Base-by-base conservation (phyloP, 1,140 invertebrate species). In the Magallana angulata region DNA sequence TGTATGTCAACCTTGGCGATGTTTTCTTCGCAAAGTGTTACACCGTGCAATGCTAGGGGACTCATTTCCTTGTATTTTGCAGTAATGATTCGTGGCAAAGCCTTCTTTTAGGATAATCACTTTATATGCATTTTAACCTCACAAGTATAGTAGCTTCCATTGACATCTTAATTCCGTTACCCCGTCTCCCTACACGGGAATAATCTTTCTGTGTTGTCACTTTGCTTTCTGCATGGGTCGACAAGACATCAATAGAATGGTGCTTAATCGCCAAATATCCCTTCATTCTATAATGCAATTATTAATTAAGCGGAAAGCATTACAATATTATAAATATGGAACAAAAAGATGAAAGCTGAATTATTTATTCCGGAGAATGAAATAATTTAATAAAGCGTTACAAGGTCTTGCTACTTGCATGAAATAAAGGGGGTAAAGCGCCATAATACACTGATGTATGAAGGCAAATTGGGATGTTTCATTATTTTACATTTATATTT, bases 241-340 rank as follows among this genome's bases (percentile, higher is more conserved):
- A 76, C 68, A 24, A 24, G 8, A 30, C 36, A 76, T 76, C 68
- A 76, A 76, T 76, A 24, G 68, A 76, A 30, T 24, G 68, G 30
- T 76, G 68, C 68, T 76, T 76, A 76, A 76, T 76, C 68, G 24
- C 68, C 24, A 12, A 76, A 76, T 76, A 76, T 76, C 68, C 68
- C 68, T 12, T 76, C 24, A 24, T 30, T 18, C 24, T 76, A 5
- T 76, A 76, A 76, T 76, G 68, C 68, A 76, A 76, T 76, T 76
- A 76, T 76, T 76, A 76, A 76, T 76, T 76, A 76, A 76, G 68
- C 68, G 68, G 36, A 76, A 76, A 30, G 68, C 68, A 76, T 76
- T 76, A 76, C 68, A 76, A 76, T 76, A 76, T 76, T 30, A 76
- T 76, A 76, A 76, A 76, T 76, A 76, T 76, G 68, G 68, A 76